A percentile compares a stretch with the other conserved stretches of the same genome.
These are phyloP conservation scores for Ctenicera cuprea DNA, from an alignment of 2,888 invertebrate species.

Conservation along the genomic window DNA sequence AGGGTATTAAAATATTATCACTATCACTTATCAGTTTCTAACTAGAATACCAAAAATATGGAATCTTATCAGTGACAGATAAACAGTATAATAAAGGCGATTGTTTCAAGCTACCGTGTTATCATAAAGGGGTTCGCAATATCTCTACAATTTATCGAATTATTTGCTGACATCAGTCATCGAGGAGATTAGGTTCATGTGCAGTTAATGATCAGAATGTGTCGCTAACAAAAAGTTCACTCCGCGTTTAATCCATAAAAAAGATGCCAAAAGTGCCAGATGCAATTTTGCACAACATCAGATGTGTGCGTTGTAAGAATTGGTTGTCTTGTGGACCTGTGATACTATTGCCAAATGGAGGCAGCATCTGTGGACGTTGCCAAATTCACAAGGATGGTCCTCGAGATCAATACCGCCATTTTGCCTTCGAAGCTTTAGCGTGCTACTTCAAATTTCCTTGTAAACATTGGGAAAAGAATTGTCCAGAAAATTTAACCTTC, in stretches of 20 bases:
- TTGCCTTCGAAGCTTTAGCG: conserved; percentile 67
- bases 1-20: no score
- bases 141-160: background rate
- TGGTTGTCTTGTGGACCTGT: conserved; percentile 68
- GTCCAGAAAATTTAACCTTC: conserved; percentile 64
- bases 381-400: conserved; percentile 29
- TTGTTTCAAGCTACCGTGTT: background rate
- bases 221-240: background rate
- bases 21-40: no score
- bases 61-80: no score
- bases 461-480: conserved; percentile 65
- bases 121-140: background rate
- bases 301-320: conserved; percentile 65
- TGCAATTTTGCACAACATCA: conserved; percentile 58
- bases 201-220: no score
- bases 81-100: background rate
- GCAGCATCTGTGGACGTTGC: conserved; percentile 68
- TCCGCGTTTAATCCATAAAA: background rate
- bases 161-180: conserved; percentile 2
- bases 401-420: conserved; percentile 60
- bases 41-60: no score
- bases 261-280: conserved; percentile 56
- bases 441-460: conserved; percentile 68
- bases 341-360: conserved; percentile 63
- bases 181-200: background rate